Percentiles rank a stretch among this genome's conserved stretches.
Conservation (phyloP, 2,797 vertebrate genomes). For the Scolopax bukidnonensis region DNA sequence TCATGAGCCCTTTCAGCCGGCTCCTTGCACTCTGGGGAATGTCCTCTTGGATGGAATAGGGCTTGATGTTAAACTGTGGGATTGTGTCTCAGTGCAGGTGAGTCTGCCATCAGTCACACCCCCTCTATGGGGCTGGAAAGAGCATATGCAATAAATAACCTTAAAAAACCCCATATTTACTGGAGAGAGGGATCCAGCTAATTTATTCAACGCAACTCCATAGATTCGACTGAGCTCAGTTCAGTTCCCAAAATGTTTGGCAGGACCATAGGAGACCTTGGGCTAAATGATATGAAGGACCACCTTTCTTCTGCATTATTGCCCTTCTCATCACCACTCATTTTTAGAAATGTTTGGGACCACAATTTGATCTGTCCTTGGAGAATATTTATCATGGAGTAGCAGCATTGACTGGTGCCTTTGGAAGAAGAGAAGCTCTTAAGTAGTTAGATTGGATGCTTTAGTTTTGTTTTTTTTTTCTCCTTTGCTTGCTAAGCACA, state of each 20-base stretch:
- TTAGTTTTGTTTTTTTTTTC: too few relatives aligned
- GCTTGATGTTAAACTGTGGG: background rate
- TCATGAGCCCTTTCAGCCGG: background rate
- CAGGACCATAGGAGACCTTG: background rate
- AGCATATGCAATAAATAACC: background rate
- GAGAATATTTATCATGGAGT: background rate
- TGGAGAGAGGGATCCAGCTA: background rate
- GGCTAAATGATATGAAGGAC: background rate
- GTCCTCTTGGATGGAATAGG: background rate
- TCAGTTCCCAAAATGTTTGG: background rate
- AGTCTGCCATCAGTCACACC: background rate
- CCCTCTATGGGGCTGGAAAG: background rate
- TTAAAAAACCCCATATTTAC: background rate
- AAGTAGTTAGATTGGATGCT: background rate
- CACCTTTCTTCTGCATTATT: background rate
- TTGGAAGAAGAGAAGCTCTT: background rate
- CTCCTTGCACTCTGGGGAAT: background rate
- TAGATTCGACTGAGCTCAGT: background rate
- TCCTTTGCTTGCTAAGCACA: background rate
- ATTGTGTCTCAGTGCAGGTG: background rate
- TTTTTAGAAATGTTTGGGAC: background rate
- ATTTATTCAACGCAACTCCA: accelerated
- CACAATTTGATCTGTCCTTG: background rate
- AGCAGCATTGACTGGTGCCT: background rate
- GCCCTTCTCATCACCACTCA: background rate